Evolutionary conservation across 2,113 vertebrate genomes (phyloP).

Genomic region (Antechinus stuartii): DNA sequence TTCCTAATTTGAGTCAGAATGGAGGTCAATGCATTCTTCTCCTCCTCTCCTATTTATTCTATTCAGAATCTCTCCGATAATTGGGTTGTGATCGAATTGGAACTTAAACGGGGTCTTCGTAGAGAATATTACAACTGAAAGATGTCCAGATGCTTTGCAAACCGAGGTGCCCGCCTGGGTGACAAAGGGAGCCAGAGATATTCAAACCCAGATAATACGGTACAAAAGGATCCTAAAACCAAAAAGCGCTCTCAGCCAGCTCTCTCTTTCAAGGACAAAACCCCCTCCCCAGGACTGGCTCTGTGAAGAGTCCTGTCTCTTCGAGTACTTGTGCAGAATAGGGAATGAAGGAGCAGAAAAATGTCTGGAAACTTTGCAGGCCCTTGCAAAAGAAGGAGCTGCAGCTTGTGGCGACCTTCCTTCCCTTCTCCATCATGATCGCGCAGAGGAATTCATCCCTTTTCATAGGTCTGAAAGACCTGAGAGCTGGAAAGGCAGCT

Average conservation of each 20-base stretch:
- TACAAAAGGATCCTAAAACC: background rate
- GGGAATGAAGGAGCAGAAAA: background rate
- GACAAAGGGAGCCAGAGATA: background rate
- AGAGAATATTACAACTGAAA: background rate
- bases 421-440: background rate
- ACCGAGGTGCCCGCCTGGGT: background rate
- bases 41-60: conserved; percentile 17
- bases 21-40: conserved; percentile 10
- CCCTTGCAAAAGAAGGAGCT: background rate
- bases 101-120: background rate
- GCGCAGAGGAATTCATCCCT: background rate
- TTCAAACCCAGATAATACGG: background rate
- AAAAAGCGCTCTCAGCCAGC: background rate
- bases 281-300: background rate
- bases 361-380: background rate
- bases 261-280: conserved; percentile 26
- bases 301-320: background rate
- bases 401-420: background rate
- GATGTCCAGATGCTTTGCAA: background rate
- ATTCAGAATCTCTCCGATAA: conserved; percentile 28
- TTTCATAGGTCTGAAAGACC: background rate
- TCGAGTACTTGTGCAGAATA: background rate
- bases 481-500: background rate
- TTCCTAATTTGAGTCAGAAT: background rate
- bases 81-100: background rate